These are phyloP conservation scores for Myripristis jacobus DNA, from an alignment of 2,797 vertebrate species.

Conservation along the genomic window DNA sequence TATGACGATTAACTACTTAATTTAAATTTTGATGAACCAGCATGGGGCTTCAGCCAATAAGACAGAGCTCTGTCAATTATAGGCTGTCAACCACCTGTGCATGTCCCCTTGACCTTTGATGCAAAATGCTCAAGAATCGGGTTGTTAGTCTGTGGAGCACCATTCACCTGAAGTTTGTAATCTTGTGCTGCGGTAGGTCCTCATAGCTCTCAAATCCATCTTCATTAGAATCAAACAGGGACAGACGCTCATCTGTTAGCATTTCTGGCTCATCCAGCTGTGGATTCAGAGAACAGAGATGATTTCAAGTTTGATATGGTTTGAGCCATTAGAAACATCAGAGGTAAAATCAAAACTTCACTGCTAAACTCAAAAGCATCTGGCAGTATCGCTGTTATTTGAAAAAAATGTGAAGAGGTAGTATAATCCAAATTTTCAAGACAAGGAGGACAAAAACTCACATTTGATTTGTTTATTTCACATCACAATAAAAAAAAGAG, in stretches of 20 bases:
- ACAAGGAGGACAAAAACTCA: too few species aligned
- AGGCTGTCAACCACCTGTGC: neutral
- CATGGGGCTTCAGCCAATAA: too few species aligned
- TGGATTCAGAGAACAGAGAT: neutral
- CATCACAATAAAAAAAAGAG: too few species aligned
- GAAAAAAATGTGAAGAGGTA: too few species aligned
- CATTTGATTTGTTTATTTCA: too few species aligned
- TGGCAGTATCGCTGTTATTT: neutral
- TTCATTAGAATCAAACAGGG: slow-evolving; percentile 93
- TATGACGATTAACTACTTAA: too few species aligned
- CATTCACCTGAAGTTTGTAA: slow-evolving; percentile 93
- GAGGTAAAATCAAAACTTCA: too few species aligned
- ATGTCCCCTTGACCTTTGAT: neutral
- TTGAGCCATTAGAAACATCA: neutral
- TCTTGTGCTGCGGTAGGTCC: slow-evolving; percentile 93
- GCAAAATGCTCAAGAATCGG: neutral
- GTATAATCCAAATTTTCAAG: too few species aligned
- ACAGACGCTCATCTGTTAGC: slow-evolving; percentile 93
- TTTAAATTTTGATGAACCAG: too few species aligned
- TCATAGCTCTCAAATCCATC: slow-evolving; percentile 97
- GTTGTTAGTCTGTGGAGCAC: neutral
- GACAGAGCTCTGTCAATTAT: neutral
- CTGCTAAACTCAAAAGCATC: neutral
- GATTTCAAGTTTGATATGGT: neutral
- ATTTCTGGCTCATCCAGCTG: slow-evolving; percentile 96